Evolutionary conservation across 2,888 invertebrate species (phyloP).

Genomic region (Alitta virens): DNA sequence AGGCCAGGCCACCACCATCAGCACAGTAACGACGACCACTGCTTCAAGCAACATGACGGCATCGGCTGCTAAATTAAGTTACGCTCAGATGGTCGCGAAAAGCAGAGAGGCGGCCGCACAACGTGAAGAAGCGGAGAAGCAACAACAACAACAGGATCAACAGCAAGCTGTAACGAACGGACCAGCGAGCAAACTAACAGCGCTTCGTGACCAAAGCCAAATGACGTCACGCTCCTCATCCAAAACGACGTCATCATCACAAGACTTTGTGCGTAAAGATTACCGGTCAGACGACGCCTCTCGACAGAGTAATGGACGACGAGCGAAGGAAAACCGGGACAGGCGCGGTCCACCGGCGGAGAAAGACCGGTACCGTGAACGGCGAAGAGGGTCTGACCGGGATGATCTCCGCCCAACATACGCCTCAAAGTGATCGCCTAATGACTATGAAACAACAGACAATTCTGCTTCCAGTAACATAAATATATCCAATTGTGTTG

Average conservation of each 20-base stretch:
- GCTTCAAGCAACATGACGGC: neutral
- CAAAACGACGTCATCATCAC: too few species aligned
- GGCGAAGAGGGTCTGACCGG: neutral
- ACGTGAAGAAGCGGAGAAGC: neutral
- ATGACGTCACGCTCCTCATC: neutral
- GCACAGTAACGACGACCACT: too few species aligned
- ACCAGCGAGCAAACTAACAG: neutral
- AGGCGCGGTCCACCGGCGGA: conserved; percentile 16
- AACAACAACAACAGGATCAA: neutral
- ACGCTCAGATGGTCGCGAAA: conserved; percentile 28
- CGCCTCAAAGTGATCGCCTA: too few species aligned
- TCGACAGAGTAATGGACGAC: conserved; percentile 73
- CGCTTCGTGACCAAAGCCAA: neutral
- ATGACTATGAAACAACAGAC: too few species aligned
- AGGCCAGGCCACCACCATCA: too few species aligned
- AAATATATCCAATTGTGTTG: too few species aligned
- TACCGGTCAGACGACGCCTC: conserved; percentile 17
- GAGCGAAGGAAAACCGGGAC: conserved; percentile 87
- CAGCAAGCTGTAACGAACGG: neutral
- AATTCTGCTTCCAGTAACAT: too few species aligned
- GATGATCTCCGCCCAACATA: too few species aligned
- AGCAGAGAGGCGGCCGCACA: conserved; percentile 19
- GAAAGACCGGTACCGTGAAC: neutral
- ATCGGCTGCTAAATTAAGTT: conserved; percentile 17
- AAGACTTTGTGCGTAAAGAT: conserved; percentile 8